phyloP scores from a whole-genome alignment of 2,888 invertebrate genomes.

The Eucera pruinosa region DNA sequence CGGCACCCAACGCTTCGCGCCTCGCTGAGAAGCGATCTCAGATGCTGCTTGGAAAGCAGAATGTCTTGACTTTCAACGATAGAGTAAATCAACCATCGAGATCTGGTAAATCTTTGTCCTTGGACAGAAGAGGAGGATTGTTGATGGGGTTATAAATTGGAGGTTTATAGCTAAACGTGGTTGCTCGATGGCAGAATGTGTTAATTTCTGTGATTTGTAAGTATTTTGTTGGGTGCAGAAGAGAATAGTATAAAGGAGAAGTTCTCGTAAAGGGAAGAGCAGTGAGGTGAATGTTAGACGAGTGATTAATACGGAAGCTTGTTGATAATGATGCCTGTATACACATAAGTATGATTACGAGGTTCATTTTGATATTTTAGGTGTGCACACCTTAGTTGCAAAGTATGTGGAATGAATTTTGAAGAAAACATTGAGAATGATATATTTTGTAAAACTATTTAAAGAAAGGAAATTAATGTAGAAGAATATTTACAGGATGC shows the following conservation, averaged over 20 bases:
- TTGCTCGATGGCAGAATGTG: not conserved
- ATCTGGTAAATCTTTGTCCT: constrained; percentile 17
- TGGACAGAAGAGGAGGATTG: not conserved
- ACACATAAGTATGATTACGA: no score
- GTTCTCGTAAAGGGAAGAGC: not conserved
- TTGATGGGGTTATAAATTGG: constrained; percentile 12
- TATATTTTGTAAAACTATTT: no score
- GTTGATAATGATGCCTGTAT: no score
- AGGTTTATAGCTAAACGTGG: not conserved
- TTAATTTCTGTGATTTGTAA: not conserved
- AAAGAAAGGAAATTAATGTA: no score
- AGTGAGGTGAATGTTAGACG: no score
- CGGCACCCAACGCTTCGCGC: constrained; percentile 11
- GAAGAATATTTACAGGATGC: no score
- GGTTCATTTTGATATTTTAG: no score
- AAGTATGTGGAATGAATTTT: no score
- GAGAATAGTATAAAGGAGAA: not conserved
- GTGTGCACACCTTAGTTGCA: no score
- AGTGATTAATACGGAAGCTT: no score
- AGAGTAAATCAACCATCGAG: constrained; percentile 8
- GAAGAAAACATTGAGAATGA: no score
- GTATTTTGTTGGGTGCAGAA: not conserved
- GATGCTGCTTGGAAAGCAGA: not conserved
- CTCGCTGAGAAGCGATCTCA: not conserved
- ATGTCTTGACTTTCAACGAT: not conserved